Base-by-base conservation (phyloP, 2,113 vertebrate genomes). In the Oophaga pumilio region DNA sequence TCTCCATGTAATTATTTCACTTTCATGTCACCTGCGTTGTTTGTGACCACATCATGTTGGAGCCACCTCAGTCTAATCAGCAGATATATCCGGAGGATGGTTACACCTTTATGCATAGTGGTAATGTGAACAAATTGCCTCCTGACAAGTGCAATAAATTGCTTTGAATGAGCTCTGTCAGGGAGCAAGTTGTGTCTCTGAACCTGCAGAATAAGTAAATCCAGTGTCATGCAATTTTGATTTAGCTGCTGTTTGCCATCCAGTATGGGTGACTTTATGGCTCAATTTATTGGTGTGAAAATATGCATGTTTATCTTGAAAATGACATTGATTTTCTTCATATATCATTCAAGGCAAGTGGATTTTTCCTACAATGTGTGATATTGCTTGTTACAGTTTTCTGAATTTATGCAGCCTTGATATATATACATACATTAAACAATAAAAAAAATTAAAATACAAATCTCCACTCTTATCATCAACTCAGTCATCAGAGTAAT, bases 61-160 rank as follows among this genome's bases (percentile, higher is more conserved):
- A 90, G 91, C 90, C 92, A 91, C 90, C 93, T 93, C 91, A 91
- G 4, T 0, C 90, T 93, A 93, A 93, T 94, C 93, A 92, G 88
- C 90, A 93, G 92, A 94, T 95, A 95, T 94, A 95, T 95, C 92
- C 89, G 92, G 89, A 77, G 93, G 91, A 93, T 93, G 92, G 91
- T 93, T 94, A 91, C 90, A 93, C 91, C 92, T 94, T 94, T 93
- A 94, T 93, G 92, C 90, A 91, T 90, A 94, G 91, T 91, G 91
- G 86, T 94, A 94, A 95, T 95, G 90, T 93, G 92, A 93, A 91
- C 92, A 94, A 95, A 95, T 94, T 94, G 93, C 91, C 90, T 93
- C 91, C 92, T 95, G 95, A 94, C 93, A 95, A 93, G 91, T 92
- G 91, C 76, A 87, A 92, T 95, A 95, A 95, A 95, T 95, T 94